Evolutionary conservation across 2,113 vertebrate genomes (phyloP).

Genomic region (Hiodon tergisus): DNA sequence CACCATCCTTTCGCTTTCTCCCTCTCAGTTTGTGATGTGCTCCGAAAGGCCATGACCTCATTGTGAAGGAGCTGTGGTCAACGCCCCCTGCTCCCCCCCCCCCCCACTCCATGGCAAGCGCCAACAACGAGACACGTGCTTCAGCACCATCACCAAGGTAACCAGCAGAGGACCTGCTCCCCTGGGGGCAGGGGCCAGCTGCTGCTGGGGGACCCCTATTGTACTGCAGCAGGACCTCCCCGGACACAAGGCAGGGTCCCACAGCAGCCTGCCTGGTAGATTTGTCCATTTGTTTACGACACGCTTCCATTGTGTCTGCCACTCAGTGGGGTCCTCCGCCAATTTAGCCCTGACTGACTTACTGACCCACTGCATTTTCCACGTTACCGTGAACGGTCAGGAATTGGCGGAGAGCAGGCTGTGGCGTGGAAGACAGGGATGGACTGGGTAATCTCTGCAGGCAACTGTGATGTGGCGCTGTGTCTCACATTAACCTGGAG

Average conservation of each 20-base stretch:
- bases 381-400: neutral
- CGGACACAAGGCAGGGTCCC: conserved; percentile 45
- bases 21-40: conserved; percentile 80
- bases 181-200: conserved; percentile 67
- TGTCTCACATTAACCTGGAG: conserved; percentile 90
- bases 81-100: conserved; percentile 42
- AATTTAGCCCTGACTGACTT: neutral
- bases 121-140: conserved; percentile 88
- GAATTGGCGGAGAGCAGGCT: too few relatives aligned
- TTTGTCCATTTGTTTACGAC: conserved; percentile 5
- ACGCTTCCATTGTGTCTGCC: conserved; percentile 9
- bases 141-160: conserved; percentile 76
- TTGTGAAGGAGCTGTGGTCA: conserved; percentile 59
- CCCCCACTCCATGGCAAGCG: conserved; percentile 48
- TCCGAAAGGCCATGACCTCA: conserved; percentile 75
- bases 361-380: neutral
- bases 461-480: conserved; percentile 84
- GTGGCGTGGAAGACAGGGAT: conserved; percentile 44
- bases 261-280: conserved; percentile 6
- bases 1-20: conserved; percentile 40
- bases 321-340: neutral
- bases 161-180: conserved; percentile 63
- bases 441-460: conserved; percentile 96
- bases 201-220: conserved; percentile 67
- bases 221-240: conserved; percentile 58